Percentiles rank a stretch among this genome's conserved stretches.
These are phyloP conservation scores for Heliconius hewitsoni DNA, from an alignment of 1,140 invertebrate species.

Conservation along the genomic window DNA sequence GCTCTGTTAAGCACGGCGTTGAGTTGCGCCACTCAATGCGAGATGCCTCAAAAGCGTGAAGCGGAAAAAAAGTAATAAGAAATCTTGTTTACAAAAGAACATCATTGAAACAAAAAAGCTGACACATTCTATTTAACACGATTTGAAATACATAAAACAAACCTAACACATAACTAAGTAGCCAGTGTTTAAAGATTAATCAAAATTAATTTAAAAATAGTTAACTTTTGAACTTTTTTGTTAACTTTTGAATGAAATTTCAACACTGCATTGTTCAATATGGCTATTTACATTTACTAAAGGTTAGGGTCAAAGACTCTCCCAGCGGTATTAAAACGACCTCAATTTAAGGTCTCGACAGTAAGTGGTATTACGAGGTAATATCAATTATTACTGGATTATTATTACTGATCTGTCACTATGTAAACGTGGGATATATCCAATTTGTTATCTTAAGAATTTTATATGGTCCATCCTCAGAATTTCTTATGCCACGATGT, in stretches of 20 bases:
- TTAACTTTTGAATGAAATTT: background rate
- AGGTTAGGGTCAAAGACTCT: constrained; percentile 4
- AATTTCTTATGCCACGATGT: background rate
- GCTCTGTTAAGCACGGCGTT: too few relatives aligned
- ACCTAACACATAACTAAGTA: too few relatives aligned
- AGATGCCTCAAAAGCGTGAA: too few relatives aligned
- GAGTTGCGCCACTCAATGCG: too few relatives aligned
- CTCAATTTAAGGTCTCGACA: background rate
- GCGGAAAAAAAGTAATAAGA: too few relatives aligned
- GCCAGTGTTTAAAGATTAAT: too few relatives aligned
- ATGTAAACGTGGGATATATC: background rate
- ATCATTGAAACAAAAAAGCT: too few relatives aligned
- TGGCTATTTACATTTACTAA: background rate
- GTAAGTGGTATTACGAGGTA: background rate
- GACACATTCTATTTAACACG: too few relatives aligned
- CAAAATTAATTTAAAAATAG: too few relatives aligned
- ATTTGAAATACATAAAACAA: too few relatives aligned
- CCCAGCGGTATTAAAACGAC: background rate
- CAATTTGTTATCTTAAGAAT: background rate
- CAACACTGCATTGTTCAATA: background rate
- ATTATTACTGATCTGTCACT: background rate
- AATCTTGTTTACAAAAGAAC: too few relatives aligned
- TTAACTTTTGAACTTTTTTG: background rate
- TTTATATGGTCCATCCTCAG: background rate
- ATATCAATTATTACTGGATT: background rate